Evolutionary conservation across 2,888 invertebrate genomes (phyloP).

Genomic region (Germaria angustata): DNA sequence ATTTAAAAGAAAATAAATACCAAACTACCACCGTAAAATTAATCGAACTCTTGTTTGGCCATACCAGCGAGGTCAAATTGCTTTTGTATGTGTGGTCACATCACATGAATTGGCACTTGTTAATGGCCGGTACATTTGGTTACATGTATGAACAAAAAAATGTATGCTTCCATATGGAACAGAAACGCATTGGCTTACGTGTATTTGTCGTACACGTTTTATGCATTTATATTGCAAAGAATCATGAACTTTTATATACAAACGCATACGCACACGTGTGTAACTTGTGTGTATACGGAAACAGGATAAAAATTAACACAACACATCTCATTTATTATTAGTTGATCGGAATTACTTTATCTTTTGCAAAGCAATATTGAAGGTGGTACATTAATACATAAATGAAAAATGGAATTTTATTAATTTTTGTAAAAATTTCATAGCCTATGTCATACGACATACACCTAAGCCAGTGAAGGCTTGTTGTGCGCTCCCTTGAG

Average conservation of each 20-base stretch:
- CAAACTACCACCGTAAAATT: too few species aligned
- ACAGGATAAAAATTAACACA: conserved; percentile 8
- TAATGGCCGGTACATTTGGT: neutral
- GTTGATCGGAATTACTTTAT: neutral
- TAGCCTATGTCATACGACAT: too few species aligned
- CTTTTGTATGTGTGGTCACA: conserved; percentile 8
- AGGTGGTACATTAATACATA: too few species aligned
- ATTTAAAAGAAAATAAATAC: too few species aligned
- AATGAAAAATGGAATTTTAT: too few species aligned
- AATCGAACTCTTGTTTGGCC: too few species aligned
- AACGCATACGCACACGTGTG: neutral
- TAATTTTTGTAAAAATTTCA: too few species aligned
- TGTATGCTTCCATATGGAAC: conserved; percentile 30
- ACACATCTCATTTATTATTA: neutral
- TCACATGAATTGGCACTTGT: conserved; percentile 11
- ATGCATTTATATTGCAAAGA: neutral
- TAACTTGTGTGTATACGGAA: neutral
- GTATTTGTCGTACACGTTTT: neutral
- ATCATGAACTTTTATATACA: neutral
- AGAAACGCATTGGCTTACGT: conserved; percentile 1
- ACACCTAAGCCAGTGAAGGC: too few species aligned
- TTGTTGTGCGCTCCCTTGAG: too few species aligned
- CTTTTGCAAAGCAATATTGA: neutral
- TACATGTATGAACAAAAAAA: neutral
- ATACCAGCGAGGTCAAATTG: too few species aligned